phyloP scores from a whole-genome alignment of 2,888 invertebrate genomes.

The Lissocephala sabroskyi region DNA sequence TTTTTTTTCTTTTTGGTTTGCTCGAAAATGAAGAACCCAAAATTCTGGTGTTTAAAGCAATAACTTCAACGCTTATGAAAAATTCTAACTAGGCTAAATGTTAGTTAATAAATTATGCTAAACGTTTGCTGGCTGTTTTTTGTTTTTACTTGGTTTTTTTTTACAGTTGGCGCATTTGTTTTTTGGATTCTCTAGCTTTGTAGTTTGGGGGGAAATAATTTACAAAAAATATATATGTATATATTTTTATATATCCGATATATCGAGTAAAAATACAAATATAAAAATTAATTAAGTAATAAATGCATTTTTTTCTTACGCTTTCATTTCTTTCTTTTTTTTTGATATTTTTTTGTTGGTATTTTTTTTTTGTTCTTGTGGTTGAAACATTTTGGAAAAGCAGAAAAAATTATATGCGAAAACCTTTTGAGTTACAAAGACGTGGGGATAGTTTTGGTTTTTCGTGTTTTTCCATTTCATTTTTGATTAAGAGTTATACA shows the following conservation, averaged over 20 bases:
- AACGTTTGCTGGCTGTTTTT: conserved; percentile 38
- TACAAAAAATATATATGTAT: conserved; percentile 50
- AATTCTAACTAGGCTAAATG: conserved; percentile 53
- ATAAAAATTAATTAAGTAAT: conserved; percentile 64
- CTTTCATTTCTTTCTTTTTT: conserved; percentile 26
- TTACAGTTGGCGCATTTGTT: conserved; percentile 40
- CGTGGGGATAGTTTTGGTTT: neutral
- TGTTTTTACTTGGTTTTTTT: conserved; percentile 25
- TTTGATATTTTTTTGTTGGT: conserved; percentile 17
- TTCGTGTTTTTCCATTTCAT: conserved; percentile 11
- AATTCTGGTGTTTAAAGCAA: conserved; percentile 19
- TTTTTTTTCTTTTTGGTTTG: conserved; percentile 4
- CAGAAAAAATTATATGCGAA: conserved; percentile 32
- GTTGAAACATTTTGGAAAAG: conserved; percentile 41
- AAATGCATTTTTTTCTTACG: conserved; percentile 56
- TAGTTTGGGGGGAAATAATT: conserved; percentile 47
- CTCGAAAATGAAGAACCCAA: conserved; percentile 4
- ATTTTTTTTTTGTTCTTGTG: conserved; percentile 14
- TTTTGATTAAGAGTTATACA: conserved; percentile 9
- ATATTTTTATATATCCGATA: conserved; percentile 15
- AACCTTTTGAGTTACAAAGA: conserved; percentile 14
- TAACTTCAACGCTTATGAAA: conserved; percentile 6
- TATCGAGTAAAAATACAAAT: conserved; percentile 44
- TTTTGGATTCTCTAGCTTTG: conserved; percentile 57
- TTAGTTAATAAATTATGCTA: conserved; percentile 58